Conservation (phyloP, 2,888 invertebrate genomes). For the Rhingia rostrata region DNA sequence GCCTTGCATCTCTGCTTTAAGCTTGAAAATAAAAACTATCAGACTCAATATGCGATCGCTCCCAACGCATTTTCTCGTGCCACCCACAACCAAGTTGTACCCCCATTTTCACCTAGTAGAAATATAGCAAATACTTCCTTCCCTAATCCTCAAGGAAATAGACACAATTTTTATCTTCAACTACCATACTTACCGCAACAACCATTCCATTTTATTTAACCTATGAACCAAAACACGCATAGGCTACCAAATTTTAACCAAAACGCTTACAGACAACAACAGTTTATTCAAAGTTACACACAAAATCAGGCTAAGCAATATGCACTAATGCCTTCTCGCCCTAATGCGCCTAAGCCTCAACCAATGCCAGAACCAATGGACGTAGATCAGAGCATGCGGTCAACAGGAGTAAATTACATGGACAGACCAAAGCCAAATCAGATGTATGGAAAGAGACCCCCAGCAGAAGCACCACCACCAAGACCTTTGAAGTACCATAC, state of each 20-base stretch:
- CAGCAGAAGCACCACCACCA: background rate
- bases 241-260: constrained; percentile 1
- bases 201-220: background rate
- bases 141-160: background rate
- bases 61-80: background rate
- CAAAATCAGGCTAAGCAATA: background rate
- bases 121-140: background rate
- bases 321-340: background rate
- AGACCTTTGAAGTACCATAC: no score
- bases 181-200: constrained; percentile 17
- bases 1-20: constrained; percentile 33
- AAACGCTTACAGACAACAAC: background rate
- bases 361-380: constrained; percentile 4
- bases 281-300: no score
- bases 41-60: constrained; percentile 15
- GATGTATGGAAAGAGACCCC: constrained; percentile 7
- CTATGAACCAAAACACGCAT: constrained; percentile 1
- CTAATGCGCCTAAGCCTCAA: constrained; percentile 12
- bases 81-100: background rate
- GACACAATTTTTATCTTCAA: constrained; percentile 7
- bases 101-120: background rate
- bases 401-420: constrained; percentile 28
- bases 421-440: constrained; percentile 14
- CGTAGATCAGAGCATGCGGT: constrained; percentile 7
- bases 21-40: constrained; percentile 24